phyloP scores from a whole-genome alignment of 2,113 vertebrate genomes.

The Chinchilla lanigera region DNA sequence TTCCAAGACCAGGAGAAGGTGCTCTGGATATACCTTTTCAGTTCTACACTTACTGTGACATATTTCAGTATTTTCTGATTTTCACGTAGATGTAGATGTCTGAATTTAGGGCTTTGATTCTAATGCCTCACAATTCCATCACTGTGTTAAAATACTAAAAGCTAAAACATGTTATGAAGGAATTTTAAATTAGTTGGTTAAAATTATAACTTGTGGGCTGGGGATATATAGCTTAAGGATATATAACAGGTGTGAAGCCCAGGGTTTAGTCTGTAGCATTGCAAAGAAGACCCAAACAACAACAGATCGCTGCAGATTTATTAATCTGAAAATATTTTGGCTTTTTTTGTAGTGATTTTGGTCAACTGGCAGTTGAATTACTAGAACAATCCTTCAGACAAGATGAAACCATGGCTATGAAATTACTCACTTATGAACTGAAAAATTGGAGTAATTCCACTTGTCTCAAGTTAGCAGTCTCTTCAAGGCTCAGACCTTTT shows the following conservation, averaged over 20 bases:
- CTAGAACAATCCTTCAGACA: slow-evolving; percentile 98
- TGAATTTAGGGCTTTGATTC: slow-evolving; percentile 1
- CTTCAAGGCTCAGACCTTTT: slow-evolving; percentile 95
- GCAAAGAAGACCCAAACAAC: not conserved
- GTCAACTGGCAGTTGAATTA: slow-evolving; percentile 96
- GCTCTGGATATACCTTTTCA: slow-evolving; percentile 11
- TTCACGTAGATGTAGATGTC: not conserved
- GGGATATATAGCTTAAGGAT: not conserved
- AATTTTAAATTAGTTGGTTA: slow-evolving; percentile 30
- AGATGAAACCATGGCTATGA: slow-evolving; percentile 99
- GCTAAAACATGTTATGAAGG: not conserved
- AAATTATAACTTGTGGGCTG: not conserved
- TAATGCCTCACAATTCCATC: slow-evolving; percentile 4
- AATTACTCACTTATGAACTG: slow-evolving; percentile 97
- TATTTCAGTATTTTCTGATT: slow-evolving; percentile 44
- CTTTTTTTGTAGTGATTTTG: slow-evolving; percentile 92
- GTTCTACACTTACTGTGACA: not conserved
- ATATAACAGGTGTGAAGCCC: not conserved
- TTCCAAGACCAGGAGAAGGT: not conserved
- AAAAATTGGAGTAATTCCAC: slow-evolving; percentile 99
- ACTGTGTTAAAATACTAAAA: slow-evolving; percentile 47
- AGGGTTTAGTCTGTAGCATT: not conserved
- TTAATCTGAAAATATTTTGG: slow-evolving; percentile 57
- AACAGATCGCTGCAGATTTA: not conserved
- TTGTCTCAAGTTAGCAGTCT: slow-evolving; percentile 97